A percentile compares a stretch with the other conserved stretches of the same genome.
Evolutionary conservation across 2,797 vertebrate genomes (phyloP).

Genomic region (Cuniculus paca): DNA sequence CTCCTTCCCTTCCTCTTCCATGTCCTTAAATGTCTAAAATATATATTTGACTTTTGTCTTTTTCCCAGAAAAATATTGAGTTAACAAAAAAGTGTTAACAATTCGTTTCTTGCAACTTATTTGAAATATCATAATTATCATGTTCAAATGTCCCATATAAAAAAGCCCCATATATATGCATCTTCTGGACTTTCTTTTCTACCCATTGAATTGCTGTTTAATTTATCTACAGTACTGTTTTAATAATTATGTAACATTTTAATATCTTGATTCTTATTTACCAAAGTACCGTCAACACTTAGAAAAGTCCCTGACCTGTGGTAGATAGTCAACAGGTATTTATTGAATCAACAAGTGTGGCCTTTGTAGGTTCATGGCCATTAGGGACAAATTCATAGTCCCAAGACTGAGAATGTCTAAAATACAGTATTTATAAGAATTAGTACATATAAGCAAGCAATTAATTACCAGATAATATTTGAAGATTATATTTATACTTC

Average conservation of each 20-base stretch:
- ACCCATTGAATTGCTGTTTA: neutral
- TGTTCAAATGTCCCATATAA: neutral
- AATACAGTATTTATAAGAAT: neutral
- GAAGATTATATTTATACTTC: neutral
- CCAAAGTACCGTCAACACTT: neutral
- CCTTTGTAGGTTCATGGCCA: neutral
- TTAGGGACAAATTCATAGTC: neutral
- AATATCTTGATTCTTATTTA: constrained; percentile 1
- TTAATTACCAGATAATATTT: neutral
- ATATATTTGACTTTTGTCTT: neutral
- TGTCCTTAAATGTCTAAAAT: constrained; percentile 2
- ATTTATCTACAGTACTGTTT: constrained; percentile 10
- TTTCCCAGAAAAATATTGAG: neutral
- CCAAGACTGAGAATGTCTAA: neutral
- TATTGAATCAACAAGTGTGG: neutral
- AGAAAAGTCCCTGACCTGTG: neutral
- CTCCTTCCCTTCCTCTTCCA: neutral
- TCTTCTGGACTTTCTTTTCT: constrained; percentile 9
- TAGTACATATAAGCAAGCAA: neutral
- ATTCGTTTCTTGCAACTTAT: neutral
- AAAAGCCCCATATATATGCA: neutral
- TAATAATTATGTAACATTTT: neutral
- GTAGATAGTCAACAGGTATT: neutral
- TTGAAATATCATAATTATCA: neutral
- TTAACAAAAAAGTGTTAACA: constrained; percentile 2